These are phyloP conservation scores for Brachynemurus nebulosus DNA, from an alignment of 2,888 invertebrate genomes.

Conservation along the genomic window DNA sequence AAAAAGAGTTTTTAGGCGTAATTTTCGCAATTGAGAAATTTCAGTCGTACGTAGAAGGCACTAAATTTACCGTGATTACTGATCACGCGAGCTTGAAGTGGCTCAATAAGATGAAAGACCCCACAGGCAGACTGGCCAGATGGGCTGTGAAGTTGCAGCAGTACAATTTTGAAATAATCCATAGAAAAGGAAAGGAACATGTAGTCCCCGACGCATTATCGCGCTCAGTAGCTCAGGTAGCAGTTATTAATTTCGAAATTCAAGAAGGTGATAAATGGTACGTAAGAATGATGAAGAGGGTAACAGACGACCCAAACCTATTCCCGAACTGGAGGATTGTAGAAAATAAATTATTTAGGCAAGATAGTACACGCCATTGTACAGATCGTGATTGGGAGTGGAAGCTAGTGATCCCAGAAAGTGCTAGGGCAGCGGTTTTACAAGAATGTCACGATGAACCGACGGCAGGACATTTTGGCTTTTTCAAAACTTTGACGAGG, in stretches of 20 bases:
- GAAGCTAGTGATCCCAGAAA: slow-evolving; percentile 14
- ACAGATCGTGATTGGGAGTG: slow-evolving; percentile 4
- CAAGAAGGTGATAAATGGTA: slow-evolving; percentile 1
- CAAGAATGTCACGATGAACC: slow-evolving; percentile 12
- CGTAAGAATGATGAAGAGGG: neutral
- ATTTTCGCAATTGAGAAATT: slow-evolving; percentile 18
- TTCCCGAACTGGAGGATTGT: slow-evolving; percentile 10
- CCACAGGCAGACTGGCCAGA: slow-evolving; percentile 14
- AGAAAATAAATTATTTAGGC: slow-evolving; percentile 3
- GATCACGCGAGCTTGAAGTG: slow-evolving; percentile 19
- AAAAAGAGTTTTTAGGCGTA: slow-evolving; percentile 20
- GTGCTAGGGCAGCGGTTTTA: neutral
- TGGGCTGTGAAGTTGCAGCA: slow-evolving; percentile 15
- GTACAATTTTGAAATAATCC: slow-evolving; percentile 13
- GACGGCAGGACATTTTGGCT: slow-evolving; percentile 16
- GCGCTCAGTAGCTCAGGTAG: neutral
- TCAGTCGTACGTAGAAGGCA: slow-evolving; percentile 19
- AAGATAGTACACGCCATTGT: neutral
- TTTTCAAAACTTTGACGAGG: slow-evolving; percentile 14
- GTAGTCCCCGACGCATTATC: slow-evolving; percentile 15
- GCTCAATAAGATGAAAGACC: slow-evolving; percentile 18
- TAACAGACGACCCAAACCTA: neutral
- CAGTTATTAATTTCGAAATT: neutral
- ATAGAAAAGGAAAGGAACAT: slow-evolving; percentile 14
- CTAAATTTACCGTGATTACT: slow-evolving; percentile 18